Percentiles rank a stretch among this genome's conserved stretches.
Evolutionary conservation across 1,140 invertebrate species (phyloP).

Genomic region (Drosophila nigrodunni): DNA sequence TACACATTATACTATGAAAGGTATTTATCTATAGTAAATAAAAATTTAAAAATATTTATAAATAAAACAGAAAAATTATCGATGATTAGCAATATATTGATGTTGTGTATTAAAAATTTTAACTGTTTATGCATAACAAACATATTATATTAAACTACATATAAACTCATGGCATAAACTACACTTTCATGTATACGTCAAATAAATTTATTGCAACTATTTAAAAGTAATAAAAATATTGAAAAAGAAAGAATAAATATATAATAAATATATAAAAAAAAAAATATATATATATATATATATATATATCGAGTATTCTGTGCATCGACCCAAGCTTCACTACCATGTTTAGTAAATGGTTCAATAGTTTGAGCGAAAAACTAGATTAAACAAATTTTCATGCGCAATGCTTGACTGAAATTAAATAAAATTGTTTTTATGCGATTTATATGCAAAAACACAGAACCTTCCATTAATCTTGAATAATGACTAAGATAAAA

Average conservation of each 20-base stretch:
- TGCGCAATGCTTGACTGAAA: slow-evolving; percentile 78
- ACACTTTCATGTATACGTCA: slow-evolving; percentile 78
- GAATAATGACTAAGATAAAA: slow-evolving; percentile 44
- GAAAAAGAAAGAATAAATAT: slow-evolving; percentile 39
- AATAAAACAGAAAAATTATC: slow-evolving; percentile 57
- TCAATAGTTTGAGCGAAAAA: slow-evolving; percentile 31
- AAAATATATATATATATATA: slow-evolving; percentile 57
- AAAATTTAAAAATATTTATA: slow-evolving; percentile 70
- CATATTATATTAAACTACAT: slow-evolving; percentile 46
- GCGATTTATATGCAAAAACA: slow-evolving; percentile 64
- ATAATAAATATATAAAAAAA: neutral
- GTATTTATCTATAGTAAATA: slow-evolving; percentile 39
- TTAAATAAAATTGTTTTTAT: slow-evolving; percentile 59
- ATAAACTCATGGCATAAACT: slow-evolving; percentile 60
- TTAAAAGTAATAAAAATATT: slow-evolving; percentile 38
- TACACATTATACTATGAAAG: slow-evolving; percentile 55
- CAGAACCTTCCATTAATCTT: slow-evolving; percentile 67
- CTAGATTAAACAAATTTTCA: slow-evolving; percentile 41
- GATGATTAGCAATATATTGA: slow-evolving; percentile 81
- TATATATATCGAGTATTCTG: slow-evolving; percentile 60
- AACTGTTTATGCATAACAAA: slow-evolving; percentile 77
- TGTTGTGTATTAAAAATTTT: slow-evolving; percentile 82
- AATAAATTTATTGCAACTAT: slow-evolving; percentile 73
- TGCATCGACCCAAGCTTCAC: slow-evolving; percentile 52
- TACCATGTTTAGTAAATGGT: slow-evolving; percentile 41